Evolutionary conservation across 1,140 invertebrate species (phyloP), one percentile per base, ranked within the genome.

Genomic region (Drosophila kurseongensis): DNA sequence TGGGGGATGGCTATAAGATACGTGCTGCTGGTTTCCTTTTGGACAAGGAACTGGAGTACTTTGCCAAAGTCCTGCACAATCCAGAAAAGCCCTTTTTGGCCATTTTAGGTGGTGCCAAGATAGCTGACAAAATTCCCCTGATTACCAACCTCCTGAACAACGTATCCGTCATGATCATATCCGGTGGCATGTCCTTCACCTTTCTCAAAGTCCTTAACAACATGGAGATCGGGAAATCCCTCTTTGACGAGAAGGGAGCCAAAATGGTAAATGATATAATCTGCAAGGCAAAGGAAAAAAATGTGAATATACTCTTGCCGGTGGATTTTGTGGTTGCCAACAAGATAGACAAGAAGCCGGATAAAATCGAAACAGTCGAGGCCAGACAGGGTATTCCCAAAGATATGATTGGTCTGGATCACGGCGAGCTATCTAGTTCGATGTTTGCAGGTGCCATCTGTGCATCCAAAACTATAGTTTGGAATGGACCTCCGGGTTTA

Each of bases 121-220:
- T 99, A 9, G 97, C 98, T 12, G 99, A 99, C 92, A 99, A 99
- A 93, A 99, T 99, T 79, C 97, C 98, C 80, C 93, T 99, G 27
- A 99, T 99, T 91, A 98, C 99, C 91, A 99, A 99, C 93, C 93
- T 99, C 50, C 93, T 99, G 65, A 98, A 99, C 80, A 99, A 99
- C 94, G 98, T 99, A 0, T 95, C 99, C 91, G 98, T 98, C 93
- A 99, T 99, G 98, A 99, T 99, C 77, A 99, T 99, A 92, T 98
- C 98, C 44, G 99, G 99, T 66, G 99, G 99, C 58, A 99, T 99
- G 99, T 97, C 98, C 1, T 99, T 98, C 81, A 99, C 99, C 36
- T 99, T 99, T 93, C 94, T 99, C 1, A 99, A 99, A 93, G 96
- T 97, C 52, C 93, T 96, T 0, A 96, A 98, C 77, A 95, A 95